Percentiles rank a stretch among this genome's conserved stretches.
phyloP scores from a whole-genome alignment of 2,113 vertebrate genomes.

The Corythornis cristatus region DNA sequence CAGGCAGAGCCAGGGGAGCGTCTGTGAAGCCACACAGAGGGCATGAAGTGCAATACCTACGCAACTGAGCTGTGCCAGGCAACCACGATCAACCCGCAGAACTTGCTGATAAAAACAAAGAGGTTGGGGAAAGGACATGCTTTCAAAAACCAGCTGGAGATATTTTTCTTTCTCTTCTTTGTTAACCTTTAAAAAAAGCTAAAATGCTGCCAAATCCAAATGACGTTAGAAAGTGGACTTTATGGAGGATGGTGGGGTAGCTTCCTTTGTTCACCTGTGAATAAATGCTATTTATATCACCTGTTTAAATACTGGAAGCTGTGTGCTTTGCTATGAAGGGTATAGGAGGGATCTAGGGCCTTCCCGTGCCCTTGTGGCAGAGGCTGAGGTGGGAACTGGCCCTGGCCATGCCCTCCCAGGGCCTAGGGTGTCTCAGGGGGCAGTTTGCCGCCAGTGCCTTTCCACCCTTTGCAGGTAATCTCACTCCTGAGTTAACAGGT shows the following conservation, averaged over 20 bases:
- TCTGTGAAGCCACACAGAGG: not conserved
- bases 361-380: rapidly evolving
- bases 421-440: not conserved
- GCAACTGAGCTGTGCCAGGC: not conserved
- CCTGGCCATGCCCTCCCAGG: not conserved
- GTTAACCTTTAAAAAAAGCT: not conserved
- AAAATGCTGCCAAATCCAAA: not conserved
- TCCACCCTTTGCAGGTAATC: not conserved
- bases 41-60: not conserved
- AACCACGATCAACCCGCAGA: not conserved
- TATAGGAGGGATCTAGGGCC: not conserved
- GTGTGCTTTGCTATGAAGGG: not conserved
- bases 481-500: not conserved
- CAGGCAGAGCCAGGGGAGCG: not conserved
- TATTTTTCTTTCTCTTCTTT: not conserved
- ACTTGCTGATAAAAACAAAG: not conserved
- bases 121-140: not conserved
- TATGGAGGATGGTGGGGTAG: not conserved
- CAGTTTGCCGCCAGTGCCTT: not conserved
- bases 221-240: not conserved
- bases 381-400: not conserved
- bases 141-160: not conserved
- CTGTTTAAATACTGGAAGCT: not conserved
- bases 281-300: not conserved
- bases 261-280: not conserved